Percentiles rank a stretch among this genome's conserved stretches.
phyloP scores from a whole-genome alignment of 2,113 vertebrate genomes.

The Tympanuchus pallidicinctus region DNA sequence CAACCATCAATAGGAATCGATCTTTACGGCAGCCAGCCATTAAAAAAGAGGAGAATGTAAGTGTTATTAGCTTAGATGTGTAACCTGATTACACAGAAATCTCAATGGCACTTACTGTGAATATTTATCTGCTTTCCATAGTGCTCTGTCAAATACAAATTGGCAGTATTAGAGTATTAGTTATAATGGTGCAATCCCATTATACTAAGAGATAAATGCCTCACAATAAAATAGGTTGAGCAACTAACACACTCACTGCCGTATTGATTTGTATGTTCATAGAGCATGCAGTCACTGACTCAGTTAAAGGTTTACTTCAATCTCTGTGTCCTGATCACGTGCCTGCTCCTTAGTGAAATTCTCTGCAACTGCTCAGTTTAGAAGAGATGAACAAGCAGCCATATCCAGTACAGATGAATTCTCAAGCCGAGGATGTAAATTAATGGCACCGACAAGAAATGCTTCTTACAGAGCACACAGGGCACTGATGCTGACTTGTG shows the following conservation, averaged over 20 bases:
- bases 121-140: conserved; percentile 39
- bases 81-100: conserved; percentile 10
- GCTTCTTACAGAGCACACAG: not conserved
- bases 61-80: conserved; percentile 25
- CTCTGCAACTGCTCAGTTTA: not conserved
- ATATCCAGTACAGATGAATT: not conserved
- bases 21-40: conserved; percentile 1
- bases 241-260: not conserved
- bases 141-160: conserved; percentile 22
- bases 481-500: not conserved
- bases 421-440: not conserved
- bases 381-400: not conserved
- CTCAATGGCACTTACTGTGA: conserved; percentile 17
- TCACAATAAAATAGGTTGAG: conserved; percentile 10
- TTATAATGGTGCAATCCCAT: not conserved
- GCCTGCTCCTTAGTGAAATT: not conserved
- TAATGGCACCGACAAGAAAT: not conserved
- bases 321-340: not conserved
- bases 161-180: not conserved
- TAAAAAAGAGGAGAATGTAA: not conserved
- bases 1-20: conserved; percentile 35
- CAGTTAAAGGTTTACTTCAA: not conserved
- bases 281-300: not conserved
- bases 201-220: conserved; percentile 15
- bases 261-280: not conserved